A percentile compares a stretch with the other conserved stretches of the same genome.
Evolutionary conservation across 2,888 invertebrate genomes (phyloP).

Genomic region (Phytoseiulus persimilis): DNA sequence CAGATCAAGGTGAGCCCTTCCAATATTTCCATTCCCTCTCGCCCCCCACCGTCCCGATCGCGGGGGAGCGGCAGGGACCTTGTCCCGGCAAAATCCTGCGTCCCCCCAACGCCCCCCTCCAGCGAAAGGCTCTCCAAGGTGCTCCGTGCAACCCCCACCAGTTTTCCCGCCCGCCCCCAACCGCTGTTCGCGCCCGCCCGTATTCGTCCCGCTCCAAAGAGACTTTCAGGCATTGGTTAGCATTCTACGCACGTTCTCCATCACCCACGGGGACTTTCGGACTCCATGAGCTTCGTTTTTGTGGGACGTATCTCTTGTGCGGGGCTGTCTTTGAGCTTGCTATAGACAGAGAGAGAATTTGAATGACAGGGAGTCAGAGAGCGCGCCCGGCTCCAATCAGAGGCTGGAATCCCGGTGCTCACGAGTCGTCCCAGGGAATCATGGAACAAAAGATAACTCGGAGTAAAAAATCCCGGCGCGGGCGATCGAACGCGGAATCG

Average conservation of each 20-base stretch:
- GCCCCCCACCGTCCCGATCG: too few species aligned
- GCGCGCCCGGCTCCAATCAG: neutral
- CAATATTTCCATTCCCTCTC: too few species aligned
- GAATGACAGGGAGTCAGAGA: neutral
- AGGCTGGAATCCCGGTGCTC: neutral
- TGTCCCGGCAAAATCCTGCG: too few species aligned
- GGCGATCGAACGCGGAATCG: neutral
- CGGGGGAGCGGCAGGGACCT: too few species aligned
- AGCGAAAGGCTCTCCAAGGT: too few species aligned
- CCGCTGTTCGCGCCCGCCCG: neutral
- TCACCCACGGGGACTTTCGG: neutral
- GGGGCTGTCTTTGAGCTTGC: neutral
- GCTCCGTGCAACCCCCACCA: too few species aligned
- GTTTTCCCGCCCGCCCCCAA: too few species aligned
- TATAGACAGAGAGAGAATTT: neutral
- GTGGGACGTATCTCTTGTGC: neutral
- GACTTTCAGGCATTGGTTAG: neutral
- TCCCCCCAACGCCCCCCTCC: too few species aligned
- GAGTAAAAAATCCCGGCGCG: neutral
- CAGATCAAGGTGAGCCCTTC: too few species aligned
- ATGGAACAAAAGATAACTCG: neutral
- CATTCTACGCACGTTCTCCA: conserved; percentile 5
- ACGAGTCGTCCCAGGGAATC: neutral
- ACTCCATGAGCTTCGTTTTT: neutral
- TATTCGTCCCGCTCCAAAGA: neutral